Evolutionary conservation across 2,888 invertebrate genomes (phyloP), one percentile per base, ranked within the genome.

Genomic region (Plutella xylostella): DNA sequence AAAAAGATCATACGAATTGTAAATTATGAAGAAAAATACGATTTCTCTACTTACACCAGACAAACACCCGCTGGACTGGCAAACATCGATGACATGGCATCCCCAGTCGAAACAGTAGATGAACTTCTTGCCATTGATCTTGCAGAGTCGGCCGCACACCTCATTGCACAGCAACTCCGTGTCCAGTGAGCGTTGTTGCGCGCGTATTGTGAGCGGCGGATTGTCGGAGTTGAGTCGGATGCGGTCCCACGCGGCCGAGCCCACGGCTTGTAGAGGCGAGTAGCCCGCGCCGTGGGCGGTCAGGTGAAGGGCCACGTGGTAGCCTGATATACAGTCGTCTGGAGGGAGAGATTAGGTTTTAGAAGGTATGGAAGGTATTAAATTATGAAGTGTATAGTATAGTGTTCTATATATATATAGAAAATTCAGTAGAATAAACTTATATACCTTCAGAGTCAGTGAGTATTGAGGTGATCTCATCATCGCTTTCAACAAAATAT

Each of bases 251-350:
- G 78, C 77, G 15, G 60, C 66, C 3, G 74, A 80, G 47, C 88
- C 85, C 34, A 90, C 85, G 67, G 87, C 89, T 64, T 90, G 89
- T 72, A 91, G 86, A 50, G 88, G 87, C 9, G 82, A 82, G 62
- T 88, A 88, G 41, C 89, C 88, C 38, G 90, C 88, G 45, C 92
- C 92, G 64, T 89, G 88, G 4, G 91, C 91, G 45, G 89, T 87
- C 55, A 92, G 83, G 42, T 90, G 91, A 52, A 92, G 77, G 40
- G 91, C 90, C 63, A 89, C 90, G 63, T 90, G 89, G 70, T 91
- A 90, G 7, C 90, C 90, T 0, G 84, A 83, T 51, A 90, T 86
- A 51, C 88, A 86, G 71, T 92, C 92, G 61, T 91, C 91, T 90
- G 68, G 2, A 22, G 25, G 17, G 11, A n/a, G n/a, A 3, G 14